Base-by-base conservation (phyloP, 2,888 invertebrate species). In the Lycaena phlaeas region DNA sequence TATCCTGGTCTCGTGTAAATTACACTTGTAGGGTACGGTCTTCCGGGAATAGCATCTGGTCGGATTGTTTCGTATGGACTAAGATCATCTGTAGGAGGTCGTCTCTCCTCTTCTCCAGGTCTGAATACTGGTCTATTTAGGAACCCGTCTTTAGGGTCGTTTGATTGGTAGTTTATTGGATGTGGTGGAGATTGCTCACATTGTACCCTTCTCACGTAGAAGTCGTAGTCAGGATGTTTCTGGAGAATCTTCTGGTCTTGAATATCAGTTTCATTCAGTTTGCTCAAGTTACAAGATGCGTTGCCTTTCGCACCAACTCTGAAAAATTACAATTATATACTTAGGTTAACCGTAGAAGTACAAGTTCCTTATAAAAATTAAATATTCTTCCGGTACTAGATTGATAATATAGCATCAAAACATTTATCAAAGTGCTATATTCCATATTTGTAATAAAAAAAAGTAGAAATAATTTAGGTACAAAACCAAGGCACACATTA, bases 251-350 rank as follows among this genome's bases (percentile, higher is more conserved):
- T 66, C 17, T 68, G 67, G 2, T 74, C 75, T 49, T 71, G 75
- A 0, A 82, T 51, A 14, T 76, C 68, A 31, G 71, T 74, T 39
- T 79, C 79, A 4, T 61, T 60, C 2, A 64, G 31, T 6, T 65
- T 74, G 41, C 82, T 72, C 0, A 84, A 61, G 39, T 82, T 64
- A 42, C 84, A 84, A 0, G 82, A 81, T 0, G 82, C 78, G 42
- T 84, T 84, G 41, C 84, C 84, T 66, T 82, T 82, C 1, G 84
- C 84, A 0, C 84, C 84, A 2, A 84, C 79, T 0, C 84, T 84
- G 66, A 12, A 46, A 44, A 31, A 29, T 12, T n/a, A n/a, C n/a
- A n/a, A n/a, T n/a, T n/a, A n/a, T n/a, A n/a, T n/a, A n/a, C n/a
- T n/a, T n/a, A n/a, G n/a, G n/a, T n/a, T n/a, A n/a, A n/a, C n/a